Evolutionary conservation across 1,140 invertebrate species (phyloP).

Genomic region (Philaenus spumarius): DNA sequence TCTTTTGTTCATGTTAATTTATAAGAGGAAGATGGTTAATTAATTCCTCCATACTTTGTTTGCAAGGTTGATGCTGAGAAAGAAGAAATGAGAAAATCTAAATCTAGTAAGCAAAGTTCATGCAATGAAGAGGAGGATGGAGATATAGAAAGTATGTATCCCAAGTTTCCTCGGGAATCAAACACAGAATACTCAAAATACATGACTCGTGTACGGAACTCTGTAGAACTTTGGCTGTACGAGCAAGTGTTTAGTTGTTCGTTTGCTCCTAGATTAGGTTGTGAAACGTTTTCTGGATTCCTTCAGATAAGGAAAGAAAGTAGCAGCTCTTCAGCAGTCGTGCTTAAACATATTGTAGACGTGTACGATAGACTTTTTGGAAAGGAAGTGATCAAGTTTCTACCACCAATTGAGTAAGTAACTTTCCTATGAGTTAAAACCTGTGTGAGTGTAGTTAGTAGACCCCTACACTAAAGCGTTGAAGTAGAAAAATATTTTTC

Average conservation of each 20-base stretch:
- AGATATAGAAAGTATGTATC: not conserved
- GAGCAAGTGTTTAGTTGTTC: conserved; percentile 22
- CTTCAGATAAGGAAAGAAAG: conserved; percentile 2
- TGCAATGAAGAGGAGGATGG: too few species aligned
- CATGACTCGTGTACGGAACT: not conserved
- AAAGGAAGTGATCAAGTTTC: conserved; percentile 8
- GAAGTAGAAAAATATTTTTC: too few species aligned
- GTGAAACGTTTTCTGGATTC: conserved; percentile 6
- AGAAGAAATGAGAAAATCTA: too few species aligned
- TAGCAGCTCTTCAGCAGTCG: not conserved
- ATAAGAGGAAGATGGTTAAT: too few species aligned
- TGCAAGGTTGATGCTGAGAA: too few species aligned
- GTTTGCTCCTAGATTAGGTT: conserved; percentile 14
- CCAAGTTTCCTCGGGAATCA: conserved; percentile 1
- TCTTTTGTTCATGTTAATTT: too few species aligned
- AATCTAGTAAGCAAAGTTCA: too few species aligned
- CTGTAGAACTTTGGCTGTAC: conserved; percentile 19
- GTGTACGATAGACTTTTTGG: conserved; percentile 13
- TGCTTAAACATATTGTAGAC: conserved; percentile 16
- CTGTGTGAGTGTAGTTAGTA: too few species aligned
- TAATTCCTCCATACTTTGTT: too few species aligned
- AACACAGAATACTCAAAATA: not conserved
- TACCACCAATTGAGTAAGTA: conserved; percentile 15
- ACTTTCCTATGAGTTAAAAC: too few species aligned
- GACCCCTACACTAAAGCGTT: too few species aligned